Conservation (phyloP, 2,888 invertebrate species). For the Piscicola geometra region DNA sequence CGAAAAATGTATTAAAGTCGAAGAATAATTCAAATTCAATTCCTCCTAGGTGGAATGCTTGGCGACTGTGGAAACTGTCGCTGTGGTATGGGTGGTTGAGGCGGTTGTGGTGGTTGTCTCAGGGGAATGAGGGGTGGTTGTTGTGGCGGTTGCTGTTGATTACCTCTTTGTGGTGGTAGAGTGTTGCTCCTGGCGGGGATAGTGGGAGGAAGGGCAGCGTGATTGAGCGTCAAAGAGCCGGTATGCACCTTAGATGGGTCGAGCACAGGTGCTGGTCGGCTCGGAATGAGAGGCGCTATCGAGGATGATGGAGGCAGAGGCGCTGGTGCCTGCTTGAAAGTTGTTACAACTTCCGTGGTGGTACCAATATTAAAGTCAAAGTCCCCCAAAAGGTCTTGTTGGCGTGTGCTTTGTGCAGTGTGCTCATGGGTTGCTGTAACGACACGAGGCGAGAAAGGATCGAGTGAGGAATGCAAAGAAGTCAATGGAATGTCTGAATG, state of each 20-base stretch:
- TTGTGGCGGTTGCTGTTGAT: neutral
- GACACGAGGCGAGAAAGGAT: neutral
- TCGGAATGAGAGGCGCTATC: slow-evolving; percentile 6
- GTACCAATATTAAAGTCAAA: neutral
- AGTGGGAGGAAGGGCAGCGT: neutral
- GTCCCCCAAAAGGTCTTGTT: neutral
- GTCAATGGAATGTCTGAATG: too few relatives aligned
- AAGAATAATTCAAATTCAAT: too few relatives aligned
- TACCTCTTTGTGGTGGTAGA: neutral
- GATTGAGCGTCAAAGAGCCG: neutral
- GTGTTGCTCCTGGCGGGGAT: neutral
- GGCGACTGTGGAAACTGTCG: slow-evolving; percentile 27
- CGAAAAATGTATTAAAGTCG: too few relatives aligned
- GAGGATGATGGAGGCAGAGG: neutral
- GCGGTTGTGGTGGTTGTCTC: too few relatives aligned
- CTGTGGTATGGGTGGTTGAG: slow-evolving; percentile 31
- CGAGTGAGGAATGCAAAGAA: too few relatives aligned
- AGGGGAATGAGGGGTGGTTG: too few relatives aligned
- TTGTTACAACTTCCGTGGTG: neutral
- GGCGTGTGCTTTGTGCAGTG: too few relatives aligned
- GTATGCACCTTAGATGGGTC: neutral
- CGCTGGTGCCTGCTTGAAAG: too few relatives aligned
- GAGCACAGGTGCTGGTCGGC: slow-evolving; percentile 25
- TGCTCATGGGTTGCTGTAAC: neutral
- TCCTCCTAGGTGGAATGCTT: slow-evolving; percentile 27